Percentiles rank a stretch among this genome's conserved stretches.
Conservation (phyloP, 2,888 invertebrate species). For the Taenaris catops region DNA sequence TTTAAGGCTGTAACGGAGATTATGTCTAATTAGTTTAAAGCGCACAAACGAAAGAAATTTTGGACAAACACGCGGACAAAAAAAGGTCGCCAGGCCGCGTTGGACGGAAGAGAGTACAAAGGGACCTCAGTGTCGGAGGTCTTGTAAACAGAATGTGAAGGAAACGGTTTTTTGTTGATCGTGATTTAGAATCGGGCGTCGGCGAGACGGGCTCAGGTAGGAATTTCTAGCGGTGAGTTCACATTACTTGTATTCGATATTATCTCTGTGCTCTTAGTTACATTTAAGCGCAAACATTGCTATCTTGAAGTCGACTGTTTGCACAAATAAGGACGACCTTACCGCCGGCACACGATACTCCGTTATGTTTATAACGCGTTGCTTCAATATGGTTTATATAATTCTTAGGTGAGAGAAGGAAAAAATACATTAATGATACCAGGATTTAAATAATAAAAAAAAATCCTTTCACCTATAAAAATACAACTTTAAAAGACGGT, state of each 20-base stretch:
- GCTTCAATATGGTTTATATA: conserved; percentile 29
- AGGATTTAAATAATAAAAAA: too few relatives aligned
- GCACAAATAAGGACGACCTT: conserved; percentile 62
- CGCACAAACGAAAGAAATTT: conserved; percentile 31
- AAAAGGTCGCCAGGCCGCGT: conserved; percentile 53
- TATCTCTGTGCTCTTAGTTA: conserved; percentile 42
- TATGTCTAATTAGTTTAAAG: conserved; percentile 27
- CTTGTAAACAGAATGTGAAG: conserved; percentile 70
- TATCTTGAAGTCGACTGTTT: conserved; percentile 60
- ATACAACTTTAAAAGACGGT: too few relatives aligned
- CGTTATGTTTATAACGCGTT: conserved; percentile 33
- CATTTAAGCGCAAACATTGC: conserved; percentile 56
- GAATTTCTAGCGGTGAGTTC: conserved; percentile 36
- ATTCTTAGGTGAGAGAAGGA: too few relatives aligned
- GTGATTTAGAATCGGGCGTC: conserved; percentile 41
- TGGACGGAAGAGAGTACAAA: conserved; percentile 47
- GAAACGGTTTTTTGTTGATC: conserved; percentile 58
- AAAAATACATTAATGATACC: too few relatives aligned
- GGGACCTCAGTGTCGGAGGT: conserved; percentile 69
- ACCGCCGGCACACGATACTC: conserved; percentile 39
- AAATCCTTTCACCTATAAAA: too few relatives aligned
- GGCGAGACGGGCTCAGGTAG: conserved; percentile 54
- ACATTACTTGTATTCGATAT: conserved; percentile 30
- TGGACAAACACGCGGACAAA: conserved; percentile 57
- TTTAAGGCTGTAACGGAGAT: conserved; percentile 22